A percentile compares a stretch with the other conserved stretches of the same genome.
Conservation (phyloP, 2,797 vertebrate genomes). For the Trachops cirrhosus region DNA sequence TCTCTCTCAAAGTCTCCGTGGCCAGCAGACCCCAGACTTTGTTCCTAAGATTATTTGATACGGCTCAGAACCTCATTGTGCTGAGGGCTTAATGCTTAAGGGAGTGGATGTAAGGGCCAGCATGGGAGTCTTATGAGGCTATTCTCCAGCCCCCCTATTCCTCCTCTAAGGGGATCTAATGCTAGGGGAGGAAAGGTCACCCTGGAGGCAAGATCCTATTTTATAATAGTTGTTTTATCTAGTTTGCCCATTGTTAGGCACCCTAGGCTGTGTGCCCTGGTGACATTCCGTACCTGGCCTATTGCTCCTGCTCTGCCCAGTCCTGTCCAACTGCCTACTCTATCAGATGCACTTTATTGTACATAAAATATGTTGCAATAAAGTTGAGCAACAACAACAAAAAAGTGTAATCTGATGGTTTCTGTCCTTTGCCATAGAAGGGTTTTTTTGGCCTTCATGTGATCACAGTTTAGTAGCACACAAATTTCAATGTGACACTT, state of each 20-base stretch:
- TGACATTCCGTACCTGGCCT: background rate
- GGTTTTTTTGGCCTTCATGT: background rate
- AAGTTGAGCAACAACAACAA: background rate
- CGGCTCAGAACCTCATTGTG: background rate
- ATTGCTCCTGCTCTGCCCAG: background rate
- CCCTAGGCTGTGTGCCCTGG: background rate
- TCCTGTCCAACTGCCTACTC: background rate
- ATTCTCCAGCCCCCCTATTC: background rate
- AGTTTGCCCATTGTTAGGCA: background rate
- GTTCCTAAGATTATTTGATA: background rate
- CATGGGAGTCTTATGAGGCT: background rate
- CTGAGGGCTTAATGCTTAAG: background rate
- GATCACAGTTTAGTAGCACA: background rate
- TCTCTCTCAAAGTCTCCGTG: background rate
- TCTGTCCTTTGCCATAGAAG: background rate
- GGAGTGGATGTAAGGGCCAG: background rate
- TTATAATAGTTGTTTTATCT: background rate
- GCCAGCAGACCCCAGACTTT: background rate
- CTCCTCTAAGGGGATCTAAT: background rate
- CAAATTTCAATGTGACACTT: background rate
- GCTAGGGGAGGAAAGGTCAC: background rate
- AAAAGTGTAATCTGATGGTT: background rate
- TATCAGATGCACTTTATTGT: background rate
- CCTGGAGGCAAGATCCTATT: background rate
- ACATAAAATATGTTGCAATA: background rate